A percentile compares a stretch with the other conserved stretches of the same genome.
Conservation (phyloP, 2,888 invertebrate genomes). For the Eurytoma adleriae region DNA sequence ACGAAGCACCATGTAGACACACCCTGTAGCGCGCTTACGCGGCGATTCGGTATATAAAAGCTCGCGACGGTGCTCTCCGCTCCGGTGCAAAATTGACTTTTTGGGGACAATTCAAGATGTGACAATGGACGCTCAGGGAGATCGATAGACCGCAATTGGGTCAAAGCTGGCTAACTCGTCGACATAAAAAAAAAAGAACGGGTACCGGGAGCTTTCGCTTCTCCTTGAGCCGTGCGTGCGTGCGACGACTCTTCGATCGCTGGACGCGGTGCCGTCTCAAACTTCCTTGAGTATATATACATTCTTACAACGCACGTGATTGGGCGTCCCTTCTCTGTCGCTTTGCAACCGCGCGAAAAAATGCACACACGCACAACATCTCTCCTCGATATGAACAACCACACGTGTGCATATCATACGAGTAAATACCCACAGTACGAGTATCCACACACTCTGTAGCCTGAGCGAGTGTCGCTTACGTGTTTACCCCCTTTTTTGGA, state of each 20-base stretch:
- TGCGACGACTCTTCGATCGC: constrained; percentile 67
- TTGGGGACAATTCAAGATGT: constrained; percentile 15
- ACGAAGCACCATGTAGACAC: no score
- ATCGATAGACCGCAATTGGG: background rate
- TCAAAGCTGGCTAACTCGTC: background rate
- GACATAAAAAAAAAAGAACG: background rate
- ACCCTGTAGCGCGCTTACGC: no score
- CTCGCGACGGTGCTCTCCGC: no score
- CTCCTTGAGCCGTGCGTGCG: background rate
- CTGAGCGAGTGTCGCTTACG: constrained; percentile 38
- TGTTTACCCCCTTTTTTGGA: background rate
- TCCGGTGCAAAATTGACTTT: constrained; percentile 1
- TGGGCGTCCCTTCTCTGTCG: constrained; percentile 76
- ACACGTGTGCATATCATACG: constrained; percentile 1
- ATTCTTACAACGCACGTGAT: constrained; percentile 69
- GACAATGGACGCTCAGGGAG: background rate
- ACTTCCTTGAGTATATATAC: constrained; percentile 60
- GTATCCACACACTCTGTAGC: background rate
- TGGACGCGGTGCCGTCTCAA: constrained; percentile 69
- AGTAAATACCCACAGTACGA: background rate
- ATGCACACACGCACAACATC: constrained; percentile 14
- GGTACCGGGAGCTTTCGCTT: background rate
- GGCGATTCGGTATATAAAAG: no score
- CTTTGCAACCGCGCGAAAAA: constrained; percentile 64
- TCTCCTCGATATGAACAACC: background rate